Evolutionary conservation across 2,113 vertebrate species (phyloP).

Genomic region (Cryptomyrus ogoouensis): DNA sequence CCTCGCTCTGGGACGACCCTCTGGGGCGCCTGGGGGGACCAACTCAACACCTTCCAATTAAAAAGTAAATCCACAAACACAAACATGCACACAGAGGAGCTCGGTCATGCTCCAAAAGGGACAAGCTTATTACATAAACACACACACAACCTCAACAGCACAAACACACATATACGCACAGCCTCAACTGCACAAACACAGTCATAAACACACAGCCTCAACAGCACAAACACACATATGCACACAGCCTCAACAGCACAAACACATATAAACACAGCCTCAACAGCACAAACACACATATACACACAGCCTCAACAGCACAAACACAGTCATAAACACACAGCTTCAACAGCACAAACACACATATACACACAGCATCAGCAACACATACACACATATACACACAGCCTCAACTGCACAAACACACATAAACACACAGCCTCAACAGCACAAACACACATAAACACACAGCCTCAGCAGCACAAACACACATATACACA

Average conservation of each 20-base stretch:
- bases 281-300: not conserved
- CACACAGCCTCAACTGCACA: not conserved
- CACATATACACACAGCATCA: not conserved
- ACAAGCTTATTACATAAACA: not conserved
- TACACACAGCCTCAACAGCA: not conserved
- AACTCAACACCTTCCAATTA: constrained; percentile 29
- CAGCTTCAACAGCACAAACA: not conserved
- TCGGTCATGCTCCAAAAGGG: not conserved
- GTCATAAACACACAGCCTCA: not conserved
- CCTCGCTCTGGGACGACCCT: constrained; percentile 24
- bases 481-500: not conserved
- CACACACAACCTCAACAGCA: not conserved
- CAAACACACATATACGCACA: not conserved
- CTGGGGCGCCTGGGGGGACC: constrained; percentile 15
- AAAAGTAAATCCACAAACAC: not conserved
- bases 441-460: not conserved
- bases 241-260: not conserved
- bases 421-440: not conserved
- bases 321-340: not conserved
- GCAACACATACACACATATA: not conserved
- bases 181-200: not conserved
- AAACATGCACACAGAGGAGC: not conserved
- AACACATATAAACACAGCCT: not conserved
- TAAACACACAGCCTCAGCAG: not conserved
- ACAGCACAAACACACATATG: not conserved